These are phyloP conservation scores for Rhinogobio ventralis DNA, from an alignment of 2,797 vertebrate genomes.

Conservation along the genomic window DNA sequence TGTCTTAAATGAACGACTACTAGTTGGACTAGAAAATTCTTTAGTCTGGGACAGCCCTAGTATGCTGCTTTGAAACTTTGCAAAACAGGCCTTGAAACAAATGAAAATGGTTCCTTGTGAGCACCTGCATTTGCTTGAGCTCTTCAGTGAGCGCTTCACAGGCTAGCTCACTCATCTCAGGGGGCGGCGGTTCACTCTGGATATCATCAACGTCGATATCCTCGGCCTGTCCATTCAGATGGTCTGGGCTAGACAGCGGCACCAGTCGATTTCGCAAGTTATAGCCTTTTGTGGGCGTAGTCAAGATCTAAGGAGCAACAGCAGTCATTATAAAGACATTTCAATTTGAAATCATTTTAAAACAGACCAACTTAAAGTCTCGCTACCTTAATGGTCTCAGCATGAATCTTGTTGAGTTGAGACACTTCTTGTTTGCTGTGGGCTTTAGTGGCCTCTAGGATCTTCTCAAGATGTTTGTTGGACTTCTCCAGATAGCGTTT, in stretches of 20 bases:
- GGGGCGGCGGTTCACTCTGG: slow-evolving; percentile 83
- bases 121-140: slow-evolving; percentile 85
- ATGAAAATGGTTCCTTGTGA: neutral
- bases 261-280: slow-evolving; percentile 82
- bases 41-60: neutral
- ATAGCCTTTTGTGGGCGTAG: slow-evolving; percentile 89
- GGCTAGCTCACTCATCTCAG: slow-evolving; percentile 88
- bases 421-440: slow-evolving; percentile 89
- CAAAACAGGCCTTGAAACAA: neutral
- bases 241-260: slow-evolving; percentile 83
- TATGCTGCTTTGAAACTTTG: neutral
- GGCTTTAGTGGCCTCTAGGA: slow-evolving; percentile 91
- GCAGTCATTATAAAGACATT: neutral
- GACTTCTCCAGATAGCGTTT: slow-evolving; percentile 90
- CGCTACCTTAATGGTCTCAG: slow-evolving; percentile 90
- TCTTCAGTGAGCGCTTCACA: slow-evolving; percentile 89
- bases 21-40: too few species aligned
- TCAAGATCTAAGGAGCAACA: slow-evolving; percentile 83
- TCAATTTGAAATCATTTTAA: neutral
- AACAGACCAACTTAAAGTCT: neutral
- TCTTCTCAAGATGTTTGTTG: slow-evolving; percentile 92
- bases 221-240: slow-evolving; percentile 65
- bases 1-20: too few species aligned
- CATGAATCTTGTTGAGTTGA: slow-evolving; percentile 90
- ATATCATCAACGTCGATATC: slow-evolving; percentile 74